Evolutionary conservation across 2,797 vertebrate genomes (phyloP).

Genomic region (Gadopsis marmoratus): DNA sequence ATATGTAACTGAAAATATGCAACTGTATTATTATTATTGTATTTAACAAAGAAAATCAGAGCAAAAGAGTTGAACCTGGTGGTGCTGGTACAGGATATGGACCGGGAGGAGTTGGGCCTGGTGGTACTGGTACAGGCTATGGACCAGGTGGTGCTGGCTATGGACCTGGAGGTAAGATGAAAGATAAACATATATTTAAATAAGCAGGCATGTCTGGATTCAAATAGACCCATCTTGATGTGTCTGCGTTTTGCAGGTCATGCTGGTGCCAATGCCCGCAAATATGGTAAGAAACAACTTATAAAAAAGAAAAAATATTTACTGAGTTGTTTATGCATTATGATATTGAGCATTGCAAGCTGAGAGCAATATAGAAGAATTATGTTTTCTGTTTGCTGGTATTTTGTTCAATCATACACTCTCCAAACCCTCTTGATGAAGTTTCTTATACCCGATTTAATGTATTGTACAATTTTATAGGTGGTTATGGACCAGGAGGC

Average conservation of each 20-base stretch:
- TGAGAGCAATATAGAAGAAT: neutral
- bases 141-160: slow-evolving; percentile 55
- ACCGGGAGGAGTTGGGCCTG: slow-evolving; percentile 44
- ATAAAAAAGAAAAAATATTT: neutral
- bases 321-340: slow-evolving; percentile 26
- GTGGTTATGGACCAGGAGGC: slow-evolving; percentile 51
- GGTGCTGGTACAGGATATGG: slow-evolving; percentile 48
- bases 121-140: slow-evolving; percentile 37
- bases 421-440: neutral
- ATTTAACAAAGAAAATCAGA: no score
- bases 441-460: neutral
- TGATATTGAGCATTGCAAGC: neutral
- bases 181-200: neutral
- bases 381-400: neutral
- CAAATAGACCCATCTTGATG: neutral
- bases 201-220: neutral
- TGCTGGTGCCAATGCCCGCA: slow-evolving; percentile 81
- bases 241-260: slow-evolving; percentile 70
- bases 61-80: no score
- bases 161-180: slow-evolving; percentile 55
- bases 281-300: slow-evolving; percentile 80
- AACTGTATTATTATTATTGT: no score
- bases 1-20: no score
- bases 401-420: neutral
- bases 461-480: slow-evolving; percentile 10